A percentile compares a stretch with the other conserved stretches of the same genome.
phyloP scores from a whole-genome alignment of 1,140 invertebrate genomes.

The Armadillidium nasatum region DNA sequence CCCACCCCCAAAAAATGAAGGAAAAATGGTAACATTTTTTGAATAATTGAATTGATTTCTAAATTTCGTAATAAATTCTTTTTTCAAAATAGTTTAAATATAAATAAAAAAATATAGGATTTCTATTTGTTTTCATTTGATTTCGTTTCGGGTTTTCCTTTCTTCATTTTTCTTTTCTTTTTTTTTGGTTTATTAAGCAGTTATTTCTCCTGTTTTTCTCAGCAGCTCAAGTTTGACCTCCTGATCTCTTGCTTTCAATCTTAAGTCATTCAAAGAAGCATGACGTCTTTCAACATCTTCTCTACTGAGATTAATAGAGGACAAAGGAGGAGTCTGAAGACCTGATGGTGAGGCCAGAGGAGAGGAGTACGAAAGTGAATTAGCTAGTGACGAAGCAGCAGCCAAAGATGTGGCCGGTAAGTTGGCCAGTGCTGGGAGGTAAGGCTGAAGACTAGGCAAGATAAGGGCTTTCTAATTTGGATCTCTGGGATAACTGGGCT shows the following conservation, averaged over 20 bases:
- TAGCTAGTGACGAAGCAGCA: constrained; percentile 27
- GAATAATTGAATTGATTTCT: no score
- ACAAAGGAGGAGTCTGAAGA: constrained; percentile 31
- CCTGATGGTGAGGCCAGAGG: constrained; percentile 29
- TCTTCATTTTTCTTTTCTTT: no score
- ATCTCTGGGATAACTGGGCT: constrained; percentile 35
- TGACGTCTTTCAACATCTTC: constrained; percentile 41
- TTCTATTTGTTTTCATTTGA: no score
- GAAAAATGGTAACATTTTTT: no score
- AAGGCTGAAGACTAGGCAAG: constrained; percentile 38
- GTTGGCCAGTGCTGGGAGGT: constrained; percentile 32
- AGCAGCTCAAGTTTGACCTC: constrained; percentile 78
- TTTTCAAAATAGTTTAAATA: no score
- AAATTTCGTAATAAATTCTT: no score
- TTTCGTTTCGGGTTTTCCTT: no score
- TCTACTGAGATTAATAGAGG: constrained; percentile 25
- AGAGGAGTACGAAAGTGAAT: constrained; percentile 34
- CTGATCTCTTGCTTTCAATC: constrained; percentile 87
- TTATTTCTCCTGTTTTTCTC: constrained; percentile 72
- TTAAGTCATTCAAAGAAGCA: constrained; percentile 52
- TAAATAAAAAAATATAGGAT: no score
- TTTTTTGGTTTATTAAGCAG: constrained; percentile 36
- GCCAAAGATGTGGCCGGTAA: constrained; percentile 26
- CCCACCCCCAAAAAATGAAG: no score
- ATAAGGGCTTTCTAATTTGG: constrained; percentile 36